These are phyloP conservation scores for Pelvicachromis taeniatus DNA, from an alignment of 2,113 vertebrate species.

Conservation along the genomic window DNA sequence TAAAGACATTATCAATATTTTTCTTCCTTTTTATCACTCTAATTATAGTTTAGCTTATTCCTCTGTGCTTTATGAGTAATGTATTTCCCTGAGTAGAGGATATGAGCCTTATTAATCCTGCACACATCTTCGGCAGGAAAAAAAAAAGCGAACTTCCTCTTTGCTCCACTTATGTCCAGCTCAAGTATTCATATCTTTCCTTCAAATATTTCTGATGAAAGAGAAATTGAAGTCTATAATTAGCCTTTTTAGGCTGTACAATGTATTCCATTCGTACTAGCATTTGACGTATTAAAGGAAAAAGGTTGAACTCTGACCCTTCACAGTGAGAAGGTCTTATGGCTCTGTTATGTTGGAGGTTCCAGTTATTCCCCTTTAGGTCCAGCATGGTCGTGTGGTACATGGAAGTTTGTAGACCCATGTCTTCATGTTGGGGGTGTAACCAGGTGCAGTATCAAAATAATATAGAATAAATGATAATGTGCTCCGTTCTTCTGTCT, in stretches of 20 bases:
- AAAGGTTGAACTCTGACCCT: neutral
- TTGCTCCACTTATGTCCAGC: neutral
- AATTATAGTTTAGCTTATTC: neutral
- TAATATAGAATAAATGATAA: neutral
- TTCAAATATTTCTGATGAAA: neutral
- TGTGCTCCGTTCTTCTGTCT: neutral
- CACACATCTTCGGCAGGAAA: neutral
- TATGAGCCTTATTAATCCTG: conserved; percentile 8
- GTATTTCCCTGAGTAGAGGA: neutral
- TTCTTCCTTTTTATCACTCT: neutral
- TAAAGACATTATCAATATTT: neutral
- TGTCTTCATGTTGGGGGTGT: neutral
- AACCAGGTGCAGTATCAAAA: neutral
- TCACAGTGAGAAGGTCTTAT: neutral
- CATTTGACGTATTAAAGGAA: neutral
- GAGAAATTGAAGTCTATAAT: neutral
- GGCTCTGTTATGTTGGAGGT: neutral
- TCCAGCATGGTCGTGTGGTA: neutral
- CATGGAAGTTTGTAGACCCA: neutral
- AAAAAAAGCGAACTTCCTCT: neutral
- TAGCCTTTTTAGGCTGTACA: conserved; percentile 5
- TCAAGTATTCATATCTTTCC: neutral
- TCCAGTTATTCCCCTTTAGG: neutral
- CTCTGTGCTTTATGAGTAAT: neutral
- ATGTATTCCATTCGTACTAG: neutral